Evolutionary conservation across 1,140 invertebrate genomes (phyloP), one percentile per base, ranked within the genome.

Genomic region (Papilio dardanus): DNA sequence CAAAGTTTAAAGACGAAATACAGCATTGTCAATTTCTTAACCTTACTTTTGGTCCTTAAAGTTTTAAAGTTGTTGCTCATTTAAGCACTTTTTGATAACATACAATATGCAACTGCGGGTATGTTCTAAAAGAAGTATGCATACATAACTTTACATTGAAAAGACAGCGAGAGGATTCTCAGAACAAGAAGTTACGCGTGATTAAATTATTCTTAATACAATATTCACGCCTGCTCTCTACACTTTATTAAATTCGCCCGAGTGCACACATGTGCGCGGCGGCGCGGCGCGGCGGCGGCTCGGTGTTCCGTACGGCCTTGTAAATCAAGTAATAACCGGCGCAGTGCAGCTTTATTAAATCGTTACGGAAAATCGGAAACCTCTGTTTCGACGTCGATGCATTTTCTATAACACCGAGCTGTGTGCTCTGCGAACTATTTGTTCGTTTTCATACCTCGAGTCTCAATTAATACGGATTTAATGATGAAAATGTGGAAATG

Each of bases 321-420:
- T 88, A 89, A 89, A 90, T 89, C 87, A 88, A 85, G 84, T 85
- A 81, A 88, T 88, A 87, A 84, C 82, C 80, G 83, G 81, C 80
- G 77, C 67, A 76, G 75, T 77, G 81, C 80, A 77, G 81, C 81
- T 88, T 87, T 88, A 89, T 87, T 89, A 86, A 88, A 89, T 81
- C 81, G 80, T 82, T 86, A 81, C 79, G 81, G 79, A 83, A 84
- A 83, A 84, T 74, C 42, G 82, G 76, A 75, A 84, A 83, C 81
- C 79, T 77, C 78, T 77, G 77, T 73, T 73, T 73, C 71, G 50
- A 73, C 40, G 73, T 77, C 78, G 79, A 84, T 84, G 84, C 82
- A 83, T 84, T 85, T 87, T 85, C 80, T 80, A 83, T 80, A 73
- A 73, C 50, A 14, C 24, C 24, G 8, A 2, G 54, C 50, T 73